Base-by-base conservation (phyloP, 2,888 invertebrate species). In the Hypomecis punctinalis region DNA sequence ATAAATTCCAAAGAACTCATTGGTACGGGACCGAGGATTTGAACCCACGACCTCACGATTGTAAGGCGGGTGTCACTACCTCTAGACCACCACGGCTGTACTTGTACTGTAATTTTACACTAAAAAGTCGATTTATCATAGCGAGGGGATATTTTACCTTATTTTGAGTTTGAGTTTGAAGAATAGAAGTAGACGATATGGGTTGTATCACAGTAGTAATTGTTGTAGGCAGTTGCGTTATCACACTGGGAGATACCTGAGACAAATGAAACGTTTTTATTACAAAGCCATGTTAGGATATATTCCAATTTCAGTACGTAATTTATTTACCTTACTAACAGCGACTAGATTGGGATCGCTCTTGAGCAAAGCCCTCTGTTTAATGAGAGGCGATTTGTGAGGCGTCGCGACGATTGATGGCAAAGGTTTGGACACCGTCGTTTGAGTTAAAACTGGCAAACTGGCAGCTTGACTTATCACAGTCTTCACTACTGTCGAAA, bases 281-380 rank as follows among this genome's bases (percentile, higher is more conserved):
- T n/a, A n/a, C 9, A n/a, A n/a, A n/a, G 9, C 7, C 9, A 43
- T 43, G 5, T n/a, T 5, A n/a, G n/a, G 10, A 43, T 23, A 23
- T 7, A 23, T 51, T 9, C n/a, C 8, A n/a, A 67, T 59, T 11
- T n/a, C 47, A 51, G 5, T 33, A 40, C 0, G 40, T 7, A 40
- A 9, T 40, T 9, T 39, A 57, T 48, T 63, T 60, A 56, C 52
- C 57, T 67, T 61, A 68, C 71, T 75, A 58, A 88, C 88, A 70
- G 78, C 71, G 39, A 77, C 68, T 51, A 80, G 83, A 10, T 82
- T 67, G 0, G 78, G 73, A 52, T 90, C 91, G 39, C 80, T 71
- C 68, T 88, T 89, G 56, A 81, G 81, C 51, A 88, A 68, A 5
- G 89, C 84, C 64, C 90, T 81, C 67, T 88, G 91, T 71, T 89